phyloP scores from a whole-genome alignment of 64 coral and sea anemone species.

The Acropora tenuis region DNA sequence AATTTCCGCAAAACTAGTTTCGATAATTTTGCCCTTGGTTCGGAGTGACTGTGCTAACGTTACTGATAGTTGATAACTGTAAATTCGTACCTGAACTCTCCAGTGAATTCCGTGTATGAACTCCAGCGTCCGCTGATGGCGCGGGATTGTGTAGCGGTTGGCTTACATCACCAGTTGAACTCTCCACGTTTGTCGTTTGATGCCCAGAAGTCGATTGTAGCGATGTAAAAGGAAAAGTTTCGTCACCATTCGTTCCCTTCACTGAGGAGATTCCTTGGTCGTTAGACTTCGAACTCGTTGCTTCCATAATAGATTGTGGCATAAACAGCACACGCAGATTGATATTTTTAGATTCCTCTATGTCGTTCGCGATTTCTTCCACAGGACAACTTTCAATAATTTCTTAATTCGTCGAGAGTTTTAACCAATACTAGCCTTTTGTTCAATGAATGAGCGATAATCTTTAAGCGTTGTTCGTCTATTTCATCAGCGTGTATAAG shows the following conservation, averaged over 20 bases:
- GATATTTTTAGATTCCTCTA: slow-evolving; percentile 61
- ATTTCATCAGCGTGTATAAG: not conserved
- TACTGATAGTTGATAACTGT: too few relatives aligned
- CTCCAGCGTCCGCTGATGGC: too few relatives aligned
- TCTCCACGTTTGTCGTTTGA: slow-evolving; percentile 1
- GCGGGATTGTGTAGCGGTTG: too few relatives aligned
- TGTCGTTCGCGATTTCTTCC: slow-evolving; percentile 40
- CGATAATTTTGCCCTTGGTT: not conserved
- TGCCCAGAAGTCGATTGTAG: not conserved
- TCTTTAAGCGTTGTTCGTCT: slow-evolving; percentile 41
- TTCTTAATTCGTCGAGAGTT: slow-evolving; percentile 41
- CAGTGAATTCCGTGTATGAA: too few relatives aligned
- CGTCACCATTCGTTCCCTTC: not conserved
- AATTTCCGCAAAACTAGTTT: slow-evolving; percentile 46
- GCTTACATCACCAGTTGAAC: too few relatives aligned
- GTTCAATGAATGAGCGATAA: slow-evolving; percentile 50
- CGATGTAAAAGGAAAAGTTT: not conserved
- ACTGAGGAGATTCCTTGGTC: not conserved
- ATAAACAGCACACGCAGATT: slow-evolving; percentile 61
- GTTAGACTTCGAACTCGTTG: not conserved
- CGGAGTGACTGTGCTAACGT: too few relatives aligned
- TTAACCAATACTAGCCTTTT: slow-evolving; percentile 50
- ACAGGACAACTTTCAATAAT: slow-evolving; percentile 54
- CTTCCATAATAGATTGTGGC: slow-evolving; percentile 1
- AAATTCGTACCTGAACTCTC: not conserved